A percentile compares a stretch with the other conserved stretches of the same genome.
These are phyloP conservation scores for Dysmachus trigonus DNA, from an alignment of 2,888 invertebrate genomes.

Conservation along the genomic window DNA sequence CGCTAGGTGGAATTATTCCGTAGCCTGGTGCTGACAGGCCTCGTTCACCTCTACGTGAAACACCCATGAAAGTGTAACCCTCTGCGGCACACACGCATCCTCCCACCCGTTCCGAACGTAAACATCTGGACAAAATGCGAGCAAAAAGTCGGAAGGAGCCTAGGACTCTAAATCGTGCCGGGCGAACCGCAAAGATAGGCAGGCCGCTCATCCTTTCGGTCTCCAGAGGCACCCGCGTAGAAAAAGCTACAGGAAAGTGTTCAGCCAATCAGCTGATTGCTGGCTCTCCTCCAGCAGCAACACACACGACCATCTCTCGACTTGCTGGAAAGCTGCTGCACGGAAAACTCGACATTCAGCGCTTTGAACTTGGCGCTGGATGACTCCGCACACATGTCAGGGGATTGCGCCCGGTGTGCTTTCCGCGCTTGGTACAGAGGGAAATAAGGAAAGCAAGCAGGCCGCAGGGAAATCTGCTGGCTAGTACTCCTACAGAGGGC, in stretches of 20 bases:
- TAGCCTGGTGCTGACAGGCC: background rate
- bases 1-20: background rate
- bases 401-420: background rate
- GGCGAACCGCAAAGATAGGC: background rate
- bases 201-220: background rate
- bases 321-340: background rate
- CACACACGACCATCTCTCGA: background rate
- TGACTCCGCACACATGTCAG: background rate
- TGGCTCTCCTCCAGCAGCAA: background rate
- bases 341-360: constrained; percentile 3
- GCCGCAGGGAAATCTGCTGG: constrained; percentile 28
- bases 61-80: background rate
- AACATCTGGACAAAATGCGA: background rate
- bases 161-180: background rate
- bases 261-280: background rate
- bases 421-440: constrained; percentile 23
- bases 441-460: constrained; percentile 34
- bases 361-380: background rate
- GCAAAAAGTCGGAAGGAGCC: background rate
- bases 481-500: constrained; percentile 47
- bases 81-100: background rate
- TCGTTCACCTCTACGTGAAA: background rate
- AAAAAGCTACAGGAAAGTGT: background rate
- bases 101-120: background rate
- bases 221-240: background rate